These are phyloP conservation scores for Rhagophthalmus giganteus DNA, from an alignment of 2,888 invertebrate species.

Conservation along the genomic window DNA sequence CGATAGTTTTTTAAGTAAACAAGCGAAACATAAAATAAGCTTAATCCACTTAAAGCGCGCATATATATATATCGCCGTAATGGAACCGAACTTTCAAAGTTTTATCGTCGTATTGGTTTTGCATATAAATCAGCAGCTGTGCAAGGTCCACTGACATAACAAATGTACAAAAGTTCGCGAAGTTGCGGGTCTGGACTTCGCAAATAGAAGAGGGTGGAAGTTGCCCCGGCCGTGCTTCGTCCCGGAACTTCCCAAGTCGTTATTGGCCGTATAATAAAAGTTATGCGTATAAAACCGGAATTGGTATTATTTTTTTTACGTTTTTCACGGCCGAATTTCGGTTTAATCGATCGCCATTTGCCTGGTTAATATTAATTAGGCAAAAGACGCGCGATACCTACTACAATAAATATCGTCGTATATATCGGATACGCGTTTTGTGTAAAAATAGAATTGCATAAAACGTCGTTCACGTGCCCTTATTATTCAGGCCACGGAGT, in stretches of 20 bases:
- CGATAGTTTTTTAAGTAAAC: too few relatives aligned
- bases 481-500: constrained; percentile 52
- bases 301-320: constrained; percentile 32
- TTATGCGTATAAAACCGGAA: constrained; percentile 32
- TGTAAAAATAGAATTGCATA: constrained; percentile 35
- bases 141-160: constrained; percentile 53
- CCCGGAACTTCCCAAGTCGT: constrained; percentile 17
- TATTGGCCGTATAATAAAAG: constrained; percentile 31
- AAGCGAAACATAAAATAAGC: background rate
- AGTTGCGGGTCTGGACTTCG: constrained; percentile 35
- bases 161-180: constrained; percentile 49
- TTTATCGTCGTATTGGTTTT: constrained; percentile 49
- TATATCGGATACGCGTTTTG: background rate
- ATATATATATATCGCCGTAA: constrained; percentile 43
- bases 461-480: constrained; percentile 49
- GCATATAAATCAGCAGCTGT: constrained; percentile 50
- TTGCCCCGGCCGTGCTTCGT: constrained; percentile 27
- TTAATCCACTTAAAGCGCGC: constrained; percentile 43
- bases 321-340: background rate
- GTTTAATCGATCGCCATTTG: too few relatives aligned
- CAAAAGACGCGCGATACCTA: too few relatives aligned
- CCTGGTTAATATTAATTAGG: too few relatives aligned
- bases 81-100: constrained; percentile 43
- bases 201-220: constrained; percentile 31
- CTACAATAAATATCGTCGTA: too few relatives aligned